Percentiles rank a stretch among this genome's conserved stretches.
These are phyloP conservation scores for Emys orbicularis DNA, from an alignment of 2,797 vertebrate species.

Conservation along the genomic window DNA sequence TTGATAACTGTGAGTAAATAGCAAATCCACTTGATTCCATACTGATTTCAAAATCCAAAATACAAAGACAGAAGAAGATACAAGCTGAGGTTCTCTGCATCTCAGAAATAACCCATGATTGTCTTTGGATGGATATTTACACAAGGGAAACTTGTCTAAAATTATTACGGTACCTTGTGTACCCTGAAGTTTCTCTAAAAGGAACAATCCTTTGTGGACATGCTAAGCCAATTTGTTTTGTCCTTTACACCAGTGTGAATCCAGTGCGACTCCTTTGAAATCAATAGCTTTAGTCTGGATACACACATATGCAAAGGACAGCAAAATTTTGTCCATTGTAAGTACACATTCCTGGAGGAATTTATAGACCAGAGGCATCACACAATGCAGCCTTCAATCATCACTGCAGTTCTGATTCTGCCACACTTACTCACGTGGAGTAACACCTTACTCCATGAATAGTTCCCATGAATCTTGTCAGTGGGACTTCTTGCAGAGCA, in stretches of 20 bases:
- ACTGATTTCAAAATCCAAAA: background rate
- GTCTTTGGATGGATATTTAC: background rate
- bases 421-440: background rate
- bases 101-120: background rate
- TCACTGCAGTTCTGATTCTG: background rate
- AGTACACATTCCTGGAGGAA: background rate
- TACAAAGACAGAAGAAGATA: background rate
- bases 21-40: background rate
- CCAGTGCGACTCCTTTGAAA: background rate
- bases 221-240: background rate
- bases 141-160: background rate
- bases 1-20: background rate
- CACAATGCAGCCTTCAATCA: background rate
- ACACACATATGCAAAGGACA: rapidly evolving
- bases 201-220: background rate
- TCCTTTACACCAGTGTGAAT: background rate
- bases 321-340: background rate
- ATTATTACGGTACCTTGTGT: background rate
- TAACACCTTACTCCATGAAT: background rate
- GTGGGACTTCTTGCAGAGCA: background rate
- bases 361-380: background rate
- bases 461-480: background rate
- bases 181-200: background rate
- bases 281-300: background rate
- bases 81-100: background rate